A percentile compares a stretch with the other conserved stretches of the same genome.
phyloP scores from a whole-genome alignment of 2,797 vertebrate species.

The Delichon dasypus region DNA sequence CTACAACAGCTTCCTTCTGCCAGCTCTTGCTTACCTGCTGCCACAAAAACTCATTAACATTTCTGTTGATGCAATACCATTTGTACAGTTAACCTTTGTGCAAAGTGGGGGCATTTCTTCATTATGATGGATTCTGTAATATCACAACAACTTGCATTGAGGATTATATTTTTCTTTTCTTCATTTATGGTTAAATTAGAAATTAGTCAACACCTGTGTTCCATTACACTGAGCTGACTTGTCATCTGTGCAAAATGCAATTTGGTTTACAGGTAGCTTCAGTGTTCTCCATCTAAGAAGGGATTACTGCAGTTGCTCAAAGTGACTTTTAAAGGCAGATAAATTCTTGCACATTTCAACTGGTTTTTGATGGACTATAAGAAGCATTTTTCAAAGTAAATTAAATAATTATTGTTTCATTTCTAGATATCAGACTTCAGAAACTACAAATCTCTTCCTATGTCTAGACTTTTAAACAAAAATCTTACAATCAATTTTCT shows the following conservation, averaged over 20 bases:
- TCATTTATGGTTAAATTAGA: conserved; percentile 72
- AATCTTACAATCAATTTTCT: neutral
- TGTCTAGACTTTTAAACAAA: conserved; percentile 1
- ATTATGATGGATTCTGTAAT: conserved; percentile 70
- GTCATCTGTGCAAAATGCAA: conserved; percentile 56
- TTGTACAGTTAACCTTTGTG: conserved; percentile 68
- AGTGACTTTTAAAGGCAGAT: conserved; percentile 10
- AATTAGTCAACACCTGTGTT: conserved; percentile 74
- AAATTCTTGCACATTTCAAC: neutral
- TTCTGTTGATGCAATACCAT: conserved; percentile 30
- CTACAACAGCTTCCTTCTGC: conserved; percentile 53
- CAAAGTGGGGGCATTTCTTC: conserved; percentile 61
- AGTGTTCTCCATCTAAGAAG: neutral
- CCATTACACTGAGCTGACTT: conserved; percentile 50
- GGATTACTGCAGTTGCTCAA: conserved; percentile 14
- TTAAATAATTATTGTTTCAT: neutral
- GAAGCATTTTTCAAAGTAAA: neutral
- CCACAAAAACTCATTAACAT: conserved; percentile 72
- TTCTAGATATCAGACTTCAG: neutral
- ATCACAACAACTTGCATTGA: conserved; percentile 57
- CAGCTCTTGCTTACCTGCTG: conserved; percentile 57
- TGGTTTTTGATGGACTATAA: neutral
- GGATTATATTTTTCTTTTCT: conserved; percentile 72
- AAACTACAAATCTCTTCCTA: neutral
- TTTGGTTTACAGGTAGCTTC: conserved; percentile 43